Evolutionary conservation across 2,113 vertebrate genomes (phyloP), one percentile per base, ranked within the genome.

Genomic region (Hippocampus zosterae): DNA sequence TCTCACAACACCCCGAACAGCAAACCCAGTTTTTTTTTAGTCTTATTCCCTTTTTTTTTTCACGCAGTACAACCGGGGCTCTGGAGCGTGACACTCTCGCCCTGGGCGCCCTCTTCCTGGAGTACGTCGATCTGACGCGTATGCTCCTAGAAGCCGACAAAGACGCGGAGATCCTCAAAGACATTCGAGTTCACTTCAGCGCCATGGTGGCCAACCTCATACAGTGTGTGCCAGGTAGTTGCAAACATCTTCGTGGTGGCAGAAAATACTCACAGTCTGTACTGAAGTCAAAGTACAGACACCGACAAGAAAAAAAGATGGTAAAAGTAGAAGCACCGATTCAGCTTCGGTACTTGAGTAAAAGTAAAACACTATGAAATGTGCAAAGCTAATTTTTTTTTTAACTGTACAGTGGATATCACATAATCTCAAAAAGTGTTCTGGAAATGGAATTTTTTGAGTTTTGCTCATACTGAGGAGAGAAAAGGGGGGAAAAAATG

Each of bases 141-240:
- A 96, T 96, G 95, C 94, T 97, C 46, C 88, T 99, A 71, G 97
- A 98, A 81, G 96, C 95, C 29, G 97, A 92, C 81, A 92, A 92
- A 82, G 91, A 99, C 79, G 92, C 95, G 0, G 97, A 99, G 85
- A 96, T 98, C 83, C 94, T 98, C 41, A 98, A 97, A 84, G 97
- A 99, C 85, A 96, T 97, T 74, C 93, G 97, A 85, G 95, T 96
- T 65, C 97, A 99, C 89, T 98, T 98, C 86, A 98, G 97, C 69
- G 96, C 96, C 81, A 98, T 97, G 91, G 96, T 98, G 75, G 95
- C 97, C 83, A 98, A 98, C 88, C 89, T 97, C 91, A 97, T 99
- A 83, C 96, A 98, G 44, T 96, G 95, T 84, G 94, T 98, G 63
- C 96, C 96, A 93, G 96, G 97, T 93, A 87, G 1, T 62, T 2